Evolutionary conservation across 2,113 vertebrate species (phyloP).

Genomic region (Apodemus speciosus): DNA sequence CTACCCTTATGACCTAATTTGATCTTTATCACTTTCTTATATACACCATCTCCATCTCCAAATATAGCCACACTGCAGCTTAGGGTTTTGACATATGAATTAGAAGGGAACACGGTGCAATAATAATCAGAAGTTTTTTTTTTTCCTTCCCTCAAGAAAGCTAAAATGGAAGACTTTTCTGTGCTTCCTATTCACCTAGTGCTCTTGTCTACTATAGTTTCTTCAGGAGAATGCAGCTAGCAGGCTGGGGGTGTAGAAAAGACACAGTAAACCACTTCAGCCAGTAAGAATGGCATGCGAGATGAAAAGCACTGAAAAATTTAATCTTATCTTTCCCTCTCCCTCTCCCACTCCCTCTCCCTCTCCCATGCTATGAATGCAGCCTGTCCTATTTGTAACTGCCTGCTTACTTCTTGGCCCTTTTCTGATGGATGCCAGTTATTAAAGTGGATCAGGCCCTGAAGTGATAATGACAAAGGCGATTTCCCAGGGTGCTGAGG

Average conservation of each 20-base stretch:
- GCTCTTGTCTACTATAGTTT: not conserved
- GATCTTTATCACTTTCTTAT: not conserved
- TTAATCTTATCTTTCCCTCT: conserved; percentile 29
- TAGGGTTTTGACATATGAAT: not conserved
- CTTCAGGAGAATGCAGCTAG: conserved; percentile 37
- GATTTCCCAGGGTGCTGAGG: conserved; percentile 43
- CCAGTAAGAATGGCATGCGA: conserved; percentile 41
- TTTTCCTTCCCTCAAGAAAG: not conserved
- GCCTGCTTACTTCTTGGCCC: conserved; percentile 50
- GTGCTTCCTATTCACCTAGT: not conserved
- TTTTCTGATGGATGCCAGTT: conserved; percentile 69
- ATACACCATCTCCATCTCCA: not conserved
- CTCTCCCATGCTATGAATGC: conserved; percentile 15
- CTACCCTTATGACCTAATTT: not conserved
- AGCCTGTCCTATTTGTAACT: conserved; percentile 63
- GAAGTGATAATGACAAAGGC: conserved; percentile 51
- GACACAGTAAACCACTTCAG: conserved; percentile 42
- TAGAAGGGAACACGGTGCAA: not conserved
- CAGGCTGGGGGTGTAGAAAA: conserved; percentile 36
- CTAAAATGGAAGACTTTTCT: conserved; percentile 20
- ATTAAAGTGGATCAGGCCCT: conserved; percentile 54
- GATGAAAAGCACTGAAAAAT: conserved; percentile 49
- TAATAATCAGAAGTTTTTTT: not conserved
- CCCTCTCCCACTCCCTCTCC: conserved; percentile 25
- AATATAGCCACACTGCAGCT: not conserved